Percentiles rank a stretch among this genome's conserved stretches.
These are phyloP conservation scores for Adela reaumurella DNA, from an alignment of 2,888 invertebrate genomes.

Conservation along the genomic window DNA sequence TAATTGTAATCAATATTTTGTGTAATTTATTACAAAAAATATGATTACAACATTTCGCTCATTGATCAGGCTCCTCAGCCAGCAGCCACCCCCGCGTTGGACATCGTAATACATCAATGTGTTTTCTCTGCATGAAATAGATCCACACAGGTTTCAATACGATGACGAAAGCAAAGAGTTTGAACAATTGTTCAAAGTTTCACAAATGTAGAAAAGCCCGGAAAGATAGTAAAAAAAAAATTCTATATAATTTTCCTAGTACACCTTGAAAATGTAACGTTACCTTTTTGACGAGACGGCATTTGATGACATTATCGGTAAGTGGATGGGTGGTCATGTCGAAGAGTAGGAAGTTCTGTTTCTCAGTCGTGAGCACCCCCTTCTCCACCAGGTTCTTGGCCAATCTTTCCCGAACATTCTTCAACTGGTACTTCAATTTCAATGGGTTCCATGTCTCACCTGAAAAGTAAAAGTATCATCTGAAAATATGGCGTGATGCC, in stretches of 20 bases:
- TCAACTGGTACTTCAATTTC: constrained; percentile 95
- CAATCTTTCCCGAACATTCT: constrained; percentile 97
- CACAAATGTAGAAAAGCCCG: constrained; percentile 4
- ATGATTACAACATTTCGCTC: no score
- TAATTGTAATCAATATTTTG: no score
- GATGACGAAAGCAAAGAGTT: no score
- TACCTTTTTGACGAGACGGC: constrained; percentile 95
- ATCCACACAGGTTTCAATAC: no score
- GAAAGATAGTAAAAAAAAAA: constrained; percentile 3
- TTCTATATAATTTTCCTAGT: no score
- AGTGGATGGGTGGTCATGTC: constrained; percentile 99
- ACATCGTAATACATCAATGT: no score
- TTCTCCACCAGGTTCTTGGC: constrained; percentile 99
- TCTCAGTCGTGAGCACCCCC: constrained; percentile 97
- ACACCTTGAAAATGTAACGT: no score
- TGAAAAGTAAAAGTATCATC: constrained; percentile 25
- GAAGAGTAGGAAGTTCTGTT: constrained; percentile 98
- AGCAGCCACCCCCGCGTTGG: no score
- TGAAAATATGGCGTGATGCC: no score
- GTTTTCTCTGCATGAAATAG: no score
- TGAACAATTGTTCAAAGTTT: constrained; percentile 1
- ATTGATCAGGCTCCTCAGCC: no score
- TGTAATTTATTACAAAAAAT: no score
- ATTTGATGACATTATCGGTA: constrained; percentile 92
- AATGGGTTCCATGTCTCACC: constrained; percentile 99